Evolutionary conservation across 1,140 invertebrate species (phyloP).

Genomic region (Hylaeus anthracinus): DNA sequence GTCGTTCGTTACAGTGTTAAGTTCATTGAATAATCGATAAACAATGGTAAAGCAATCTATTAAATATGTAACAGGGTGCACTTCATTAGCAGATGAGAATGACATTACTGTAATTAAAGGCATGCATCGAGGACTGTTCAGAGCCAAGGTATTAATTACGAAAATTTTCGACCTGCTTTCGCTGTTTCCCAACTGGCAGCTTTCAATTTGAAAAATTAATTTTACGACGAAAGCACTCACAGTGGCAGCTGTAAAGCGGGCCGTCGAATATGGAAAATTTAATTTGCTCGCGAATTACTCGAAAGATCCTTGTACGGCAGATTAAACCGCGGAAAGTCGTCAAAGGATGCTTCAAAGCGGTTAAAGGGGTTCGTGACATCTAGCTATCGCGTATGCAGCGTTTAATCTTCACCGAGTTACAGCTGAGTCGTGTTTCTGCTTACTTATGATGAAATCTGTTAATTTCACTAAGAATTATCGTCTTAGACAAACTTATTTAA

Average conservation of each 20-base stretch:
- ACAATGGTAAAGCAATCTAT: background rate
- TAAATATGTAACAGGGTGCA: background rate
- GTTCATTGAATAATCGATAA: background rate
- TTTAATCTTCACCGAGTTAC: conserved; percentile 6
- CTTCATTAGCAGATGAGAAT: background rate
- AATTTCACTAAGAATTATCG: too few relatives aligned
- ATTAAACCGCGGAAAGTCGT: conserved; percentile 31
- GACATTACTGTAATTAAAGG: background rate
- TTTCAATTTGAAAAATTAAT: conserved; percentile 45
- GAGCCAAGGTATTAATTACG: background rate
- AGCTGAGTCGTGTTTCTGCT: background rate
- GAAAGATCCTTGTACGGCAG: conserved; percentile 23
- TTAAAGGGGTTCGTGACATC: conserved; percentile 30
- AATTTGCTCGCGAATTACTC: conserved; percentile 37
- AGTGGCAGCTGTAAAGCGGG: background rate
- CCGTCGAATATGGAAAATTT: conserved; percentile 36
- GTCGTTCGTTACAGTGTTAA: too few relatives aligned
- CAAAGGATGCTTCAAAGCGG: conserved; percentile 19
- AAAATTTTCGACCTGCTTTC: background rate
- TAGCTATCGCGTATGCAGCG: background rate
- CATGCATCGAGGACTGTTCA: background rate
- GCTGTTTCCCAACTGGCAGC: background rate
- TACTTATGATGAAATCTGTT: conserved; percentile 15
- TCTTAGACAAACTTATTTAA: too few relatives aligned
- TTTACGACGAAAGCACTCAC: conserved; percentile 12